Percentiles rank a stretch among this genome's conserved stretches.
phyloP scores from a whole-genome alignment of 2,888 invertebrate genomes.

The Eristalis intricaria region DNA sequence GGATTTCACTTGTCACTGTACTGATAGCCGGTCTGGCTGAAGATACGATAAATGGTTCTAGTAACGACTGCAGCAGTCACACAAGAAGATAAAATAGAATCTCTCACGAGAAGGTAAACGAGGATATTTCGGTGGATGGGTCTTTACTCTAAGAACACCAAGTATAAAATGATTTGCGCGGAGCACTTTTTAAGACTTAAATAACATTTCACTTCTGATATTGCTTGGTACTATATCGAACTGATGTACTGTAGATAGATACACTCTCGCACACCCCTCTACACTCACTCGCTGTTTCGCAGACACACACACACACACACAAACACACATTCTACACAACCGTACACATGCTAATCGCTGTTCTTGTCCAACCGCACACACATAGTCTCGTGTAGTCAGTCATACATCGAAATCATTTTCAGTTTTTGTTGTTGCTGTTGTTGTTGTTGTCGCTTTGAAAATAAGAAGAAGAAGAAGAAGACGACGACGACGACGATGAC shows the following conservation, averaged over 20 bases:
- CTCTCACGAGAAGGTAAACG: background rate
- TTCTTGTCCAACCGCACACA: constrained; percentile 69
- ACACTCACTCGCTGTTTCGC: background rate
- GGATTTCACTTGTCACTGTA: background rate
- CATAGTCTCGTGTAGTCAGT: constrained; percentile 47
- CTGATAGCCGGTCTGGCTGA: too few relatives aligned
- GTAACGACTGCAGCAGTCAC: constrained; percentile 4
- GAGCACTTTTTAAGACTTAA: constrained; percentile 81
- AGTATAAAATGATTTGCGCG: constrained; percentile 82
- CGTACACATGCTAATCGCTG: constrained; percentile 66
- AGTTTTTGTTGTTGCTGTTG: constrained; percentile 37
- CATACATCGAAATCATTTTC: constrained; percentile 54
- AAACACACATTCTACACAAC: too few relatives aligned
- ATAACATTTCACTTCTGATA: constrained; percentile 78
- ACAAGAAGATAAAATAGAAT: constrained; percentile 1
- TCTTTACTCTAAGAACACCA: constrained; percentile 81
- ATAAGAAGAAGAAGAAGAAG: background rate
- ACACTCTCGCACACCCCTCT: background rate
- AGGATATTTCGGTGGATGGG: constrained; percentile 73
- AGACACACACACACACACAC: background rate
- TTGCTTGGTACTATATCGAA: constrained; percentile 71
- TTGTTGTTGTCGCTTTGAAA: constrained; percentile 9
- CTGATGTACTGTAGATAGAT: constrained; percentile 70
- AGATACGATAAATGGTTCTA: background rate
- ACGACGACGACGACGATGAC: background rate